Evolutionary conservation across 1,140 invertebrate genomes (phyloP).

Genomic region (Microplitis mediator): DNA sequence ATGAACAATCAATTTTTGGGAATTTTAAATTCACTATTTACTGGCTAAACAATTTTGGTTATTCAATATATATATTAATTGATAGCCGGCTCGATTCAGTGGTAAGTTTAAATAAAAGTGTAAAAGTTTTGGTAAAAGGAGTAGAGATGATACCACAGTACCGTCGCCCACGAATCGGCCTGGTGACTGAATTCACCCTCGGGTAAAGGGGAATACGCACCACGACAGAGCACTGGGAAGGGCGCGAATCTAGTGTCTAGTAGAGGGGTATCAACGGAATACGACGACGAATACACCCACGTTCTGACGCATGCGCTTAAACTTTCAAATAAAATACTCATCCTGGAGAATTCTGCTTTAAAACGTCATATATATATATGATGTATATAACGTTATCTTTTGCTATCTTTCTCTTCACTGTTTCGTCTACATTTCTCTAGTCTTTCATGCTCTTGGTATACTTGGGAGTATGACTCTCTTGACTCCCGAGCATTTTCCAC

Average conservation of each 20-base stretch:
- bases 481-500: no score
- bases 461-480: no score
- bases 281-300: constrained; percentile 51
- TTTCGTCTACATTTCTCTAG: background rate
- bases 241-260: constrained; percentile 32
- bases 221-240: constrained; percentile 21
- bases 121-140: constrained; percentile 22
- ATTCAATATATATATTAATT: no score
- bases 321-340: constrained; percentile 5
- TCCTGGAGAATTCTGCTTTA: background rate
- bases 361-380: background rate
- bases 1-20: background rate
- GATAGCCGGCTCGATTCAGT: no score
- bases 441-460: background rate
- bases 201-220: constrained; percentile 44
- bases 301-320: constrained; percentile 44
- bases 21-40: no score
- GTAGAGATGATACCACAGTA: constrained; percentile 47
- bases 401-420: constrained; percentile 14
- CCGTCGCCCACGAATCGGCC: constrained; percentile 55
- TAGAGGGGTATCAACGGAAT: constrained; percentile 37
- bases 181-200: constrained; percentile 53
- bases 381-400: constrained; percentile 4
- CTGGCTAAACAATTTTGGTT: no score
- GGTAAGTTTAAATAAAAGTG: background rate